Evolutionary conservation across 2,888 invertebrate genomes (phyloP), one percentile per base, ranked within the genome.

Genomic region (Leuctra nigra): DNA sequence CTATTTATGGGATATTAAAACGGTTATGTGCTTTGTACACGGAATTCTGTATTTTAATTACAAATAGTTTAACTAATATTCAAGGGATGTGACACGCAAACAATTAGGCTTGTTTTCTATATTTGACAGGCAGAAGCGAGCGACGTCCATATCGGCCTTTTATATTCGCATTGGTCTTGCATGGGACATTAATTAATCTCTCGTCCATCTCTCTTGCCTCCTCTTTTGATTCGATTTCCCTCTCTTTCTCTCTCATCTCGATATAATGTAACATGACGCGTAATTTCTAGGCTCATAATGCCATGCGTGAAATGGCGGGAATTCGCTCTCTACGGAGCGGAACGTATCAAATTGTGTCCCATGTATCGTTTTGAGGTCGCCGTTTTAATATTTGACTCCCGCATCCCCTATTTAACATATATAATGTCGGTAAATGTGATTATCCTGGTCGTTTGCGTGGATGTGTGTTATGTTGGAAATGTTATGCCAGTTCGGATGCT

Each of bases 31-130:
- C 50, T 50, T 35, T 33, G 33, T 20, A 13, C 16, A 33, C 35
- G 50, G 36, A 35, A 50, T 50, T n/a, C 35, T 35, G 33, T 50
- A 50, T 50, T 50, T 50, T 50, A 50, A 50, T 50, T 50, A 44
- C 20, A 33, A 50, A 50, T 50, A 50, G 33, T 50, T 50, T 16
- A 18, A 18, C 35, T 33, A 33, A 50, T 50, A 35, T 35, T 50
- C 29, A 18, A 33, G 22, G 14, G 33, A 9, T 11, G 22, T 33
- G 50, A 20, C 35, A 35, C 16, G 50, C 35, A 35, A 50, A 50
- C 33, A 50, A 50, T 50, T 50, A 33, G 16, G 16, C 16, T 50
- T 16, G 16, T 35, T 35, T 33, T 20, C 33, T 50, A 20, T 23
- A 44, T 35, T 20, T 50, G 33, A 20, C 50, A 50, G 35, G 7